A percentile compares a stretch with the other conserved stretches of the same genome.
These are phyloP conservation scores for Harpagifer antarcticus DNA, from an alignment of 2,797 vertebrate genomes.

Conservation along the genomic window DNA sequence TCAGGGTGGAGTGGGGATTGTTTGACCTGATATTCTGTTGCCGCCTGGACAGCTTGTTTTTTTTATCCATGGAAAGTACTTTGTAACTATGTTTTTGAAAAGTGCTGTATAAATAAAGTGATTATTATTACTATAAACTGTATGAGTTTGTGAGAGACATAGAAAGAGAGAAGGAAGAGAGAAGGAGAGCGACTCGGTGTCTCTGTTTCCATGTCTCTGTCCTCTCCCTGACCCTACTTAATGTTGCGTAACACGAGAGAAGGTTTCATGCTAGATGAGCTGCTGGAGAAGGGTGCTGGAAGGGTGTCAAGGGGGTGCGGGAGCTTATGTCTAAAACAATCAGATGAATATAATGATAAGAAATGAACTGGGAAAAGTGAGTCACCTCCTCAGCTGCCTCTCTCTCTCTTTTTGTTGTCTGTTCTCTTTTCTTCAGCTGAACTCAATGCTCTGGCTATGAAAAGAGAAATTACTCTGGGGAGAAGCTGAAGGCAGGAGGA, in stretches of 20 bases:
- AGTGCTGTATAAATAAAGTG: no score
- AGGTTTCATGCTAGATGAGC: slow-evolving; percentile 46
- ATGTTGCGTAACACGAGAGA: slow-evolving; percentile 55
- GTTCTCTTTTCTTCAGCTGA: background rate
- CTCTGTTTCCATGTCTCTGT: slow-evolving; percentile 55
- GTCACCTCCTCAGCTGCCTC: slow-evolving; percentile 15
- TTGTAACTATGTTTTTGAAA: no score
- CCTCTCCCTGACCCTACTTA: slow-evolving; percentile 60
- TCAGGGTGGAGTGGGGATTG: no score
- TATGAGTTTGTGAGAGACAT: no score
- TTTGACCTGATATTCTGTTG: no score
- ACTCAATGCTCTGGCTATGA: background rate
- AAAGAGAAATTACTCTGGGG: slow-evolving; percentile 11
- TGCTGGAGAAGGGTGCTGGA: background rate
- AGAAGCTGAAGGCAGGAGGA: background rate
- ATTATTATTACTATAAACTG: no score
- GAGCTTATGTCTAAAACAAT: slow-evolving; percentile 26
- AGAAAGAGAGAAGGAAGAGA: background rate
- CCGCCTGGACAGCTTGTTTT: no score
- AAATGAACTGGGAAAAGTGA: slow-evolving; percentile 32
- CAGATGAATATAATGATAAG: slow-evolving; percentile 25
- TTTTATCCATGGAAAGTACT: no score
- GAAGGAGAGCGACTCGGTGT: background rate
- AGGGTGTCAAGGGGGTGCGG: background rate
- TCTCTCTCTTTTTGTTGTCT: background rate